Evolutionary conservation across 2,888 invertebrate genomes (phyloP), one percentile per base, ranked within the genome.

Genomic region (Ichneumoninae sp.): DNA sequence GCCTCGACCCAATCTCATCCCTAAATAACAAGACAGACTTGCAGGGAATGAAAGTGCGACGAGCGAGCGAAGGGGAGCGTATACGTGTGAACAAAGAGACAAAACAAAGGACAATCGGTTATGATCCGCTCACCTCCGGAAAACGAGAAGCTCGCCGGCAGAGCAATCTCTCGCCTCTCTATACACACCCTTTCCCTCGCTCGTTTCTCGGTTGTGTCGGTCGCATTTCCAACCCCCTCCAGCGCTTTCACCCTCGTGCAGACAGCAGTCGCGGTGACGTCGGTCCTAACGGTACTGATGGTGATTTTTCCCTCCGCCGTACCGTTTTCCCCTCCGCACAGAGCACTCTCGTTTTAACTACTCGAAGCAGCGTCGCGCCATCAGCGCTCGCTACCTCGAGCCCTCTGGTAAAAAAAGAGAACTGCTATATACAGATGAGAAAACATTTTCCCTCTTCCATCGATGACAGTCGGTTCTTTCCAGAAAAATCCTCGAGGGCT

Each of bases 41-140:
- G 71, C 52, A 47, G 68, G 76, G 71, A 73, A 73, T 75, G 65
- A 50, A 60, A 63, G 73, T 68, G 71, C 69, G 68, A 81, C 76
- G 75, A 19, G 50, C 22, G 75, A 50, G 69, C 74, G 75, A 60
- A 69, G 66, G 71, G 68, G 30, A 65, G 69, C 86, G 85, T 71
- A 36, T 73, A 73, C 87, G 88, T 70, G 87, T 74, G 86, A 88
- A 90, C 88, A 90, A 90, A 89, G 87, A 87, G 81, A 85, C 83
- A 87, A 88, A 87, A 89, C 88, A 90, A 88, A 88, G 80, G 88
- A 90, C 90, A 89, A 91, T 91, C 89, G 88, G 89, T 90, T 88
- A 88, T 89, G 89, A 88, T 91, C 89, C 87, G 88, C 86, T 87
- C 82, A 85, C 80, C 86, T 80, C 81, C 52, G 69, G 65, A 65